Evolutionary conservation across 2,888 invertebrate species (phyloP).

Genomic region (Sussaba pulchella): DNA sequence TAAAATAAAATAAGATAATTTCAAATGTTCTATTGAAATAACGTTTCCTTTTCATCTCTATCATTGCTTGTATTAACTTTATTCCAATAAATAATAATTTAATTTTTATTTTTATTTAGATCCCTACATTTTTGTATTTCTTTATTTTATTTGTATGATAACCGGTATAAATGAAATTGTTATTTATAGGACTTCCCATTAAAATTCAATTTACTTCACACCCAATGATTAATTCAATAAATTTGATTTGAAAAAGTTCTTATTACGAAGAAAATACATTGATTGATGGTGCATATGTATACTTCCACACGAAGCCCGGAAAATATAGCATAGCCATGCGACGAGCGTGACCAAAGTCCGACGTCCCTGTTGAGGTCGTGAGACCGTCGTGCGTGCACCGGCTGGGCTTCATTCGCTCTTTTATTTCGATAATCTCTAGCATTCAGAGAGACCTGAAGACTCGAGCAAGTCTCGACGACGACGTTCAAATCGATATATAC

Average conservation of each 20-base stretch:
- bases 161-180: too few species aligned
- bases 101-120: too few species aligned
- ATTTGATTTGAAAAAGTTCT: not conserved
- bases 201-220: too few species aligned
- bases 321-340: conserved; percentile 15
- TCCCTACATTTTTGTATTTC: too few species aligned
- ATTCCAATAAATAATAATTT: too few species aligned
- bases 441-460: conserved; percentile 3
- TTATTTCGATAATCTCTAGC: conserved; percentile 1
- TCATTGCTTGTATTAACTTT: too few species aligned
- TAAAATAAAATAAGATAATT: too few species aligned
- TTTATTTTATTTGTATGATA: too few species aligned
- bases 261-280: not conserved
- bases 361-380: conserved; percentile 23
- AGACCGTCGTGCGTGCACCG: conserved; percentile 14
- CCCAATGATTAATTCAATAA: too few species aligned
- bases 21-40: too few species aligned
- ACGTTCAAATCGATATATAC: conserved; percentile 41
- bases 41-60: too few species aligned
- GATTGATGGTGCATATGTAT: not conserved
- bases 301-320: not conserved
- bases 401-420: conserved; percentile 21
- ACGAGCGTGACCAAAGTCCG: conserved; percentile 17
- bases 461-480: conserved; percentile 32
- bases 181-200: too few species aligned